phyloP scores from a whole-genome alignment of 2,797 vertebrate genomes.

The Rhincodon typus region DNA sequence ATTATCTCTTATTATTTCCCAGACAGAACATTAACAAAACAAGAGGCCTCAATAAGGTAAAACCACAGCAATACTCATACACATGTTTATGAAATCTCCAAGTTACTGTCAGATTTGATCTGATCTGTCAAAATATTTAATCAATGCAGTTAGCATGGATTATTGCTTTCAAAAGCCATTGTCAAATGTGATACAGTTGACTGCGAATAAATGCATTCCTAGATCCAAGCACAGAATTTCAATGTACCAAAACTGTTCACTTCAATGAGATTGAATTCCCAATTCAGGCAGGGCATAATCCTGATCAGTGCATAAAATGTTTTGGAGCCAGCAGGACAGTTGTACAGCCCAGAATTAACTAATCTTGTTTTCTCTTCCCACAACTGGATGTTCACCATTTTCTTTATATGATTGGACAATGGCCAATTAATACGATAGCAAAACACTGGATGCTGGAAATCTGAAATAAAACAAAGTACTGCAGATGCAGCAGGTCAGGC shows the following conservation, averaged over 20 bases:
- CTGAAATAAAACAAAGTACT: too few relatives aligned
- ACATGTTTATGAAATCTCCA: not conserved
- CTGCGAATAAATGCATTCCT: not conserved
- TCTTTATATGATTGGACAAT: too few relatives aligned
- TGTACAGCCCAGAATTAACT: not conserved
- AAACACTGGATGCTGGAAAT: not conserved
- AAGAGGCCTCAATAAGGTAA: not conserved
- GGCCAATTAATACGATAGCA: not conserved
- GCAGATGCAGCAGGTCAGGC: too few relatives aligned
- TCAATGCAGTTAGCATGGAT: not conserved
- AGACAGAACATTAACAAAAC: not conserved
- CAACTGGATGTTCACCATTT: not conserved
- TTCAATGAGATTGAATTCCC: slow-evolving; percentile 19
- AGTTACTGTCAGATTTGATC: slow-evolving; percentile 6
- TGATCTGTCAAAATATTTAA: slow-evolving; percentile 1
- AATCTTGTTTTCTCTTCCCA: not conserved
- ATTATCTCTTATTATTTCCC: not conserved
- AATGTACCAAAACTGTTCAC: not conserved
- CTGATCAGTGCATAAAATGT: not conserved
- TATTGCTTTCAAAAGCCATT: slow-evolving; percentile 22
- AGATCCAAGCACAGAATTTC: not conserved
- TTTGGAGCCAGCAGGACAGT: not conserved
- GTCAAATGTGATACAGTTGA: not conserved
- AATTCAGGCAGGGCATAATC: not conserved
- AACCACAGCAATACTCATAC: not conserved